Evolutionary conservation across 2,888 invertebrate species (phyloP).

Genomic region (Dryobota labecula): DNA sequence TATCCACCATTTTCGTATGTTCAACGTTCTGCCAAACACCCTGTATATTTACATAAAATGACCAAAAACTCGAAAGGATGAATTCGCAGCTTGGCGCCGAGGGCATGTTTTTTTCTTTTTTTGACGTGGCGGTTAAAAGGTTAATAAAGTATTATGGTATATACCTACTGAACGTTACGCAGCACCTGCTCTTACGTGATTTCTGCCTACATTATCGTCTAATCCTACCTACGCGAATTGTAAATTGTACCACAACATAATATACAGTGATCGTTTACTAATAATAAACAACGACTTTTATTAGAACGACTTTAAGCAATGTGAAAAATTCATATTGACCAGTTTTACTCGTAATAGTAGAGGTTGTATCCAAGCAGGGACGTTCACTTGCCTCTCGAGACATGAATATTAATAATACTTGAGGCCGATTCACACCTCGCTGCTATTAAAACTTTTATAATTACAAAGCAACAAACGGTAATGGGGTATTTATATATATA

Average conservation of each 20-base stretch:
- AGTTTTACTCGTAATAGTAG: slow-evolving; percentile 19
- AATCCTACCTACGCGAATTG: neutral
- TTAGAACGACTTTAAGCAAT: slow-evolving; percentile 4
- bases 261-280: slow-evolving; percentile 21
- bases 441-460: slow-evolving; percentile 18
- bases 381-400: slow-evolving; percentile 50
- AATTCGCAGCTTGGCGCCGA: no score
- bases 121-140: no score
- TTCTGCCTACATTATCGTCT: neutral
- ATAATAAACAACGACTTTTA: slow-evolving; percentile 14
- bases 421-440: slow-evolving; percentile 37
- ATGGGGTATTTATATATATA: neutral
- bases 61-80: no score
- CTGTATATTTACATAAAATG: no score
- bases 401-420: slow-evolving; percentile 50
- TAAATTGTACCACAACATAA: neutral
- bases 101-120: no score
- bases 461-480: slow-evolving; percentile 1
- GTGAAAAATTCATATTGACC: slow-evolving; percentile 34
- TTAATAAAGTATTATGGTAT: no score
- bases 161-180: neutral
- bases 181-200: slow-evolving; percentile 12
- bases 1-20: no score
- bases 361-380: slow-evolving; percentile 54
- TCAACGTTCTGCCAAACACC: no score